Conservation (phyloP, 2,797 vertebrate genomes). For the Cyprinodon diabolis region DNA sequence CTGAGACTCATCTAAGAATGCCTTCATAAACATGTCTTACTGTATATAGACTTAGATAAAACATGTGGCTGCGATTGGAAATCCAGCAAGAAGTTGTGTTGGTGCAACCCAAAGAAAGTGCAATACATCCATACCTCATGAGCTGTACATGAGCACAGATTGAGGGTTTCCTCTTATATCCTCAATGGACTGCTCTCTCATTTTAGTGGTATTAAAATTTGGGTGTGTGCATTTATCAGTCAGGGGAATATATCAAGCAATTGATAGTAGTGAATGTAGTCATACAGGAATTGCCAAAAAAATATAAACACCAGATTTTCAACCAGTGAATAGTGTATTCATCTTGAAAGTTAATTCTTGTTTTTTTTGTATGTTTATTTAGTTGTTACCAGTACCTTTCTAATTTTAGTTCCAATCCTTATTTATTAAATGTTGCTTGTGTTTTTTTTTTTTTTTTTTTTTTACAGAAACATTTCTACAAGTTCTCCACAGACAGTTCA, state of each 20-base stretch:
- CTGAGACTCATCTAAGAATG: constrained; percentile 28
- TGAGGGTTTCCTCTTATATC: constrained; percentile 44
- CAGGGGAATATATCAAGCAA: constrained; percentile 59
- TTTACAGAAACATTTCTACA: constrained; percentile 34
- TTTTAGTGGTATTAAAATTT: constrained; percentile 48
- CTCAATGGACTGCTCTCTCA: constrained; percentile 33
- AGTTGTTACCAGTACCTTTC: constrained; percentile 58
- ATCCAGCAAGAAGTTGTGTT: constrained; percentile 41
- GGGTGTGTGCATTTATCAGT: constrained; percentile 65
- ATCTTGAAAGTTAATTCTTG: constrained; percentile 57
- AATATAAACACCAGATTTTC: constrained; percentile 42
- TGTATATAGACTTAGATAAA: constrained; percentile 37
- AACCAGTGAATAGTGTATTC: constrained; percentile 62
- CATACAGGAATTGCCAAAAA: constrained; percentile 68
- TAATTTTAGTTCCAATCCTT: constrained; percentile 58
- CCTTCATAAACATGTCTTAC: constrained; percentile 49
- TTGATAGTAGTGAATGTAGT: constrained; percentile 49
- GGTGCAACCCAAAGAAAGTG: constrained; percentile 83
- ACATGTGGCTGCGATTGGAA: constrained; percentile 32
- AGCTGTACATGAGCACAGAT: constrained; percentile 64
- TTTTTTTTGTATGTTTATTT: constrained; percentile 59
- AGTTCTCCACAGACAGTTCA: constrained; percentile 77
- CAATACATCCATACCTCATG: constrained; percentile 86
- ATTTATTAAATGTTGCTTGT: constrained; percentile 75
- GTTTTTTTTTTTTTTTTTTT: constrained; percentile 47